phyloP scores from a whole-genome alignment of 2,888 invertebrate genomes.

The Yponomeuta sedellus region DNA sequence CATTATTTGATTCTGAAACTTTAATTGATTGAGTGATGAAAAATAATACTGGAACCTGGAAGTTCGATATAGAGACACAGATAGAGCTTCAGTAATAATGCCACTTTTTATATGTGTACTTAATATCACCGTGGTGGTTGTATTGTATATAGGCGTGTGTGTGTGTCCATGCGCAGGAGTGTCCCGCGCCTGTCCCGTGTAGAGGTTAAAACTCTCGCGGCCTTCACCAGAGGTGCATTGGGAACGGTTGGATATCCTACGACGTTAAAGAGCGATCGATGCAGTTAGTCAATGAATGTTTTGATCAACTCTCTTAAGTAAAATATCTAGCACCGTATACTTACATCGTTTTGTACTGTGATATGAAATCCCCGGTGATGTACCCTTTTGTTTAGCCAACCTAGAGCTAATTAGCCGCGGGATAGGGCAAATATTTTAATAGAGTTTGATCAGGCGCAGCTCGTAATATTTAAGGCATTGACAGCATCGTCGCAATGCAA shows the following conservation, averaged over 20 bases:
- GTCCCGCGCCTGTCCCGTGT: constrained; percentile 35
- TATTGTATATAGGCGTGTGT: constrained; percentile 37
- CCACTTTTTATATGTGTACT: constrained; percentile 29
- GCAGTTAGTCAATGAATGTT: constrained; percentile 21
- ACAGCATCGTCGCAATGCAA: constrained; percentile 13
- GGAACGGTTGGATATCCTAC: constrained; percentile 53
- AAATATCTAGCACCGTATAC: too few species aligned
- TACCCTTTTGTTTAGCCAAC: not conserved
- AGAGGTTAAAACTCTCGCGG: constrained; percentile 61
- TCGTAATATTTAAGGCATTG: not conserved
- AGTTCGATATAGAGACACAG: too few species aligned
- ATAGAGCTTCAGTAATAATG: too few species aligned
- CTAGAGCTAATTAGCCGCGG: too few species aligned
- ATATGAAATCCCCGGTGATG: not conserved
- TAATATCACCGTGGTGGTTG: constrained; percentile 28
- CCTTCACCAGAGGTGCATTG: constrained; percentile 72
- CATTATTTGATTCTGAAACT: too few species aligned
- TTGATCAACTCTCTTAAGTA: too few species aligned
- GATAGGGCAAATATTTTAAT: not conserved
- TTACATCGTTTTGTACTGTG: too few species aligned
- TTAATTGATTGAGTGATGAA: too few species aligned
- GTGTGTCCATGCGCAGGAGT: constrained; percentile 56
- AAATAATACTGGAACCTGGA: too few species aligned
- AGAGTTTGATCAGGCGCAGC: not conserved
- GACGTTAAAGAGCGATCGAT: constrained; percentile 34